Percentiles rank a stretch among this genome's conserved stretches.
Evolutionary conservation across 2,797 vertebrate genomes (phyloP).

Genomic region (Zenarchopterus dispar): DNA sequence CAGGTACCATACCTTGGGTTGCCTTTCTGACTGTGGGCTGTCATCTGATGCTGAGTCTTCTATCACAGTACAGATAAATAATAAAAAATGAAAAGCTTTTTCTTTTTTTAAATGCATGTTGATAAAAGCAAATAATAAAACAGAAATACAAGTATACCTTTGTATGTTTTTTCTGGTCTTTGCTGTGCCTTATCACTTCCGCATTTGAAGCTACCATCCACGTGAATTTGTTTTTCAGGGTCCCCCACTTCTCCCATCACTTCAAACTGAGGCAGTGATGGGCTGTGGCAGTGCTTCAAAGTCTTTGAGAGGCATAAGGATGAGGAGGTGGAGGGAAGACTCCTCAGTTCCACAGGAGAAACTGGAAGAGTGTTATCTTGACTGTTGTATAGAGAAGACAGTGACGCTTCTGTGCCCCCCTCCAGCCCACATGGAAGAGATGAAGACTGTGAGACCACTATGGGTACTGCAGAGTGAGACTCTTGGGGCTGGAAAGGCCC

Average conservation of each 20-base stretch:
- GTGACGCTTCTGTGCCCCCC: slow-evolving; percentile 53
- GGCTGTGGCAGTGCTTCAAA: slow-evolving; percentile 45
- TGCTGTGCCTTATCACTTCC: slow-evolving; percentile 67
- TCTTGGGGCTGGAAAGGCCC: slow-evolving; percentile 85
- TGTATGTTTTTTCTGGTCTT: slow-evolving; percentile 41
- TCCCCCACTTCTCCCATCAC: slow-evolving; percentile 31
- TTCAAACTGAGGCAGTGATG: slow-evolving; percentile 46
- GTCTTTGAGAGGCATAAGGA: slow-evolving; percentile 52
- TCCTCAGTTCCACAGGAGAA: slow-evolving; percentile 52
- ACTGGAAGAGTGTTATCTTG: slow-evolving; percentile 50
- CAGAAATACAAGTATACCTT: slow-evolving; percentile 57
- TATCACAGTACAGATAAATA: slow-evolving; percentile 31
- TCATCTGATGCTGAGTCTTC: slow-evolving; percentile 73
- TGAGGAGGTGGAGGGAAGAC: slow-evolving; percentile 56
- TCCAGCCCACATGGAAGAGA: slow-evolving; percentile 53
- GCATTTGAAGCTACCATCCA: slow-evolving; percentile 54
- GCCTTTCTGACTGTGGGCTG: slow-evolving; percentile 64
- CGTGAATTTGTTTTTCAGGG: slow-evolving; percentile 49
- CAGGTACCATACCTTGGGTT: slow-evolving; percentile 70
- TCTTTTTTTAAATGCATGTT: too few species aligned
- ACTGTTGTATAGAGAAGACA: slow-evolving; percentile 56
- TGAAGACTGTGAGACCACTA: slow-evolving; percentile 34
- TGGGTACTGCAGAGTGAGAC: slow-evolving; percentile 73
- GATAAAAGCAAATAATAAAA: background rate
- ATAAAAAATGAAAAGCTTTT: slow-evolving; percentile 16